Conservation (phyloP, 1,140 invertebrate species). For the Halyomorpha halys region DNA sequence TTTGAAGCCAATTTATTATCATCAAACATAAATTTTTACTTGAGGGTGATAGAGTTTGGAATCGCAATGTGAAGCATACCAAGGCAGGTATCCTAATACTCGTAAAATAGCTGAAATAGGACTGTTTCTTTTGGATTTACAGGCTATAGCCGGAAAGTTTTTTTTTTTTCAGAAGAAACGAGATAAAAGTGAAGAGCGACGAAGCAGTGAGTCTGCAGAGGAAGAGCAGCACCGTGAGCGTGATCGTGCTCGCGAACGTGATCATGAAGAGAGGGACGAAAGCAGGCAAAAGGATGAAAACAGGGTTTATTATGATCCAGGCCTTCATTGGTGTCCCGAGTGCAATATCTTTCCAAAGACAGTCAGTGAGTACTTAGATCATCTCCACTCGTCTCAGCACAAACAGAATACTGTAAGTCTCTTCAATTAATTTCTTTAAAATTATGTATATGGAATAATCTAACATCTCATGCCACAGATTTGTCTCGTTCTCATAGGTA, state of each 20-base stretch:
- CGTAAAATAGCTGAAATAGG: not conserved
- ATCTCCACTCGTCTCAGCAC: constrained; percentile 67
- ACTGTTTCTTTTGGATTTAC: not conserved
- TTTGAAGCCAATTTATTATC: constrained; percentile 9
- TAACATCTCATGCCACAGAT: too few species aligned
- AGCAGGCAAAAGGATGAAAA: constrained; percentile 54
- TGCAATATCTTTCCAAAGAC: constrained; percentile 77
- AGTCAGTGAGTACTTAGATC: constrained; percentile 71
- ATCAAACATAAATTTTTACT: constrained; percentile 9
- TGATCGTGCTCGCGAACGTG: not conserved
- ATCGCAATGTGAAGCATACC: not conserved
- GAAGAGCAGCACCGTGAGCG: too few species aligned
- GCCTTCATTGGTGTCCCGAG: constrained; percentile 76
- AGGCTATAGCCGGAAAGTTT: not conserved
- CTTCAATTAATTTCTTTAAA: not conserved
- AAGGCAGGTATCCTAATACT: constrained; percentile 7
- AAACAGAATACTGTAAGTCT: constrained; percentile 47
- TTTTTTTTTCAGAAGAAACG: constrained; percentile 1
- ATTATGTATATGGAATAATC: not conserved
- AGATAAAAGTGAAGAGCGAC: not conserved
- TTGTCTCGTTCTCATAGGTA: too few species aligned
- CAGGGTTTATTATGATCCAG: constrained; percentile 75
- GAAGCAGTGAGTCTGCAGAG: not conserved
- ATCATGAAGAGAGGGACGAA: constrained; percentile 37
- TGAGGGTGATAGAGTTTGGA: constrained; percentile 9